Conservation (phyloP, 2,113 vertebrate species). For the Gorsachius goisagi region DNA sequence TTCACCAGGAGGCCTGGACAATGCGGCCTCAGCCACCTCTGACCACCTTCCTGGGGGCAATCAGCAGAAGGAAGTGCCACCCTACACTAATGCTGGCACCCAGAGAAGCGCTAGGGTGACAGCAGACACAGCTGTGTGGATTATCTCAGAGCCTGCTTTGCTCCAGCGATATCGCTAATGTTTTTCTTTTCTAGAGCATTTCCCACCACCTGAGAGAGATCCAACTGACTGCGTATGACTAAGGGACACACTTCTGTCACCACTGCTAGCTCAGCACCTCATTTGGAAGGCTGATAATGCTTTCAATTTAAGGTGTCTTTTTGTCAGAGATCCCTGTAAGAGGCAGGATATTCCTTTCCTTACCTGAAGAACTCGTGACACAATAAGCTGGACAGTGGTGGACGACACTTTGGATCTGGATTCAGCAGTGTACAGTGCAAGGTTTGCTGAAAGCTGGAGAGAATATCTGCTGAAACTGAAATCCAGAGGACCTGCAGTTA, state of each 20-base stretch:
- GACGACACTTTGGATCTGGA: slow-evolving; percentile 80
- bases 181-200: background rate
- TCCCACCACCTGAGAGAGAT: background rate
- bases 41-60: background rate
- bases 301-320: background rate
- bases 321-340: background rate
- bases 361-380: slow-evolving; percentile 94
- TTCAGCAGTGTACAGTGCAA: slow-evolving; percentile 82
- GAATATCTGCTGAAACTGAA: slow-evolving; percentile 78
- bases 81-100: background rate
- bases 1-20: background rate
- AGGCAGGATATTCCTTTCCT: background rate
- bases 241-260: background rate
- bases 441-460: slow-evolving; percentile 82
- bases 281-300: background rate
- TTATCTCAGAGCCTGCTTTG: background rate
- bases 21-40: background rate
- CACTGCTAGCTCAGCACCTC: background rate
- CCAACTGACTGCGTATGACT: background rate
- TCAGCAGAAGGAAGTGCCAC: background rate
- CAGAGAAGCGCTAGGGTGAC: background rate
- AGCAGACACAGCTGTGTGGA: background rate
- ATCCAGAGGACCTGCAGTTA: slow-evolving; percentile 64
- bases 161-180: background rate
- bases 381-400: slow-evolving; percentile 81